Percentiles rank a stretch among this genome's conserved stretches.
Evolutionary conservation across 2,797 vertebrate species (phyloP).

Genomic region (Dryobates pubescens): DNA sequence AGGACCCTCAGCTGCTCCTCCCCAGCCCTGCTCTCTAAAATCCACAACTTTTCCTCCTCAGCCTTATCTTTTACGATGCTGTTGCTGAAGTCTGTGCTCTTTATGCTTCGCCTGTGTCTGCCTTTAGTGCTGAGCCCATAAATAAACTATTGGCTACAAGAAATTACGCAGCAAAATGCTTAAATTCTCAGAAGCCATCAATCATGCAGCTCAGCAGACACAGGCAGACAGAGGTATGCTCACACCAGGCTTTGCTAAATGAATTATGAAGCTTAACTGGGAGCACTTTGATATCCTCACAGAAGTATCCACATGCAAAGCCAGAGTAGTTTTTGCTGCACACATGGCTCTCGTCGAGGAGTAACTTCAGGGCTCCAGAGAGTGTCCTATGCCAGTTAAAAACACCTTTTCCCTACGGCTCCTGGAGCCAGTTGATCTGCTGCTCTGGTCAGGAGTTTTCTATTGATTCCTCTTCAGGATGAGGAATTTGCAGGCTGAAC

Average conservation of each 20-base stretch:
- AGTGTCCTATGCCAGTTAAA: not conserved
- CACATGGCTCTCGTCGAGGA: not conserved
- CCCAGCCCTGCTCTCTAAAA: no score
- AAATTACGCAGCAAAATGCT: not conserved
- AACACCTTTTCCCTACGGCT: not conserved
- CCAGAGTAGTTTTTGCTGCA: not conserved
- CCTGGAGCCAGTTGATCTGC: not conserved
- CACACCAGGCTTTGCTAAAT: not conserved
- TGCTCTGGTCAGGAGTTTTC: not conserved
- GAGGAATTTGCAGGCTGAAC: conserved; percentile 10
- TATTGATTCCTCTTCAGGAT: conserved; percentile 16
- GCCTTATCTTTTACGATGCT: not conserved
- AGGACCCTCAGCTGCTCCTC: no score
- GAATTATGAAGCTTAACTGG: not conserved
- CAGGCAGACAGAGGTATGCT: not conserved
- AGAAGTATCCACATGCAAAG: accelerated
- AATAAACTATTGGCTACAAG: not conserved
- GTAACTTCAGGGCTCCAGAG: not conserved
- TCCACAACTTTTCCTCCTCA: not conserved
- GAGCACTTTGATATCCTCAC: not conserved
- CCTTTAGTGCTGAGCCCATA: not conserved
- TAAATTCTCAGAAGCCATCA: not conserved
- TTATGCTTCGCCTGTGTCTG: not conserved
- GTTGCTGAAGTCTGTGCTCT: not conserved
- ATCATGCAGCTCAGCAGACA: not conserved